Evolutionary conservation across 2,113 vertebrate genomes (phyloP), one percentile per base, ranked within the genome.

Genomic region (Eclectus roratus): DNA sequence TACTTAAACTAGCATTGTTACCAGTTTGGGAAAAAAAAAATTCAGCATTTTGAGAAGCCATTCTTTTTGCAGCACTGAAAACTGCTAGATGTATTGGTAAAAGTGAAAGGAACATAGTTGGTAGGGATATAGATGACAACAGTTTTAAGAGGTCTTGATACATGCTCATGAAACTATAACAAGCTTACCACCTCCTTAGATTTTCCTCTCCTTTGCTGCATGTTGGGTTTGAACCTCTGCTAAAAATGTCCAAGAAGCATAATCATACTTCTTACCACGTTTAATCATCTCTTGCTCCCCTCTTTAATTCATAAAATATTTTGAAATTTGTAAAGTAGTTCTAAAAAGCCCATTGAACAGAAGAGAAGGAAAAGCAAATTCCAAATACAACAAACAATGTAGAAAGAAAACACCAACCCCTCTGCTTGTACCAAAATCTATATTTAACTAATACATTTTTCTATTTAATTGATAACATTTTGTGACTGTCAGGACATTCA

Each of bases 221-320:
- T 78, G 79, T 52, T 88, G 73, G 11, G 66, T 87, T 94, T 93
- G 89, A 93, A 88, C n/a, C 31, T 71, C 91, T 91, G 25, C 77
- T 91, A 73, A 79, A 81, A 47, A 17, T 11, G 20, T 88, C 19
- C 25, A 77, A 93, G 72, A 21, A 78, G 23, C 16, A 55, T 63
- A 88, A 56, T 84, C 39, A 50, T 61, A 46, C 7, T 81, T 76
- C 46, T 82, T 44, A 76, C 50, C 41, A 21, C 73, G 37, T 69
- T 90, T 73, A 89, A 91, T 79, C 37, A 65, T 25, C 16, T 92
- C 49, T 87, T 87, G 16, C 20, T 53, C 44, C 47, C 17, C 17
- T 73, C 39, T 70, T 86, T 41, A 70, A 60, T 69, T 68, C 78
- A 4, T 37, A 23, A 64, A 43, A 71, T 56, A 56, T 52, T 44